Evolutionary conservation across 2,888 invertebrate genomes (phyloP), one percentile per base, ranked within the genome.

Genomic region (Scaptomyza parva): DNA sequence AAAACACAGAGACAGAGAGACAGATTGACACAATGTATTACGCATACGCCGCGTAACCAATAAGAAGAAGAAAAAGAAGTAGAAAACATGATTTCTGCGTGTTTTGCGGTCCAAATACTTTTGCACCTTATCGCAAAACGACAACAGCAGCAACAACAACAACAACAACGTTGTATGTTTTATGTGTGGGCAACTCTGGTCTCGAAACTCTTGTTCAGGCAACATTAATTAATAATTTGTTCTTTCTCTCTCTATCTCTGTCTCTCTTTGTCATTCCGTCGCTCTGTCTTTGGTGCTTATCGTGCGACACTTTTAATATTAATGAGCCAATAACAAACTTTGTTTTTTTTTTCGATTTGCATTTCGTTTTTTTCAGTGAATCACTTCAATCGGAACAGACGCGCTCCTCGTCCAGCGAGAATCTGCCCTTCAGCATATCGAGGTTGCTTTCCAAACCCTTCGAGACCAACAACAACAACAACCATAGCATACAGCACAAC

Each of bases 391-490:
- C 88, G 83, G 92, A 84, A 90, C 93, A 78, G 92, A 93, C 89
- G 89, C 92, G 91, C 90, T 92, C 78, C 87, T 92, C 92, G 55
- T 92, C 92, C 65, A 92, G 91, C 78, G 92, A 92, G 84, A 92
- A 92, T 90, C 88, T 96, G 78, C 95, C 96, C 61, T 96, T 96
- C 92, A 96, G 96, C 92, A 96, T 96, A 93, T 96, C 96, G 33
- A 94, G 96, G 87, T 93, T 96, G 85, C 92, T 96, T 88, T 95
- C 95, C n/a, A 95, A 95, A 91, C 95, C 95, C 75, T 95, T 95
- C 79, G 95, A 95, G 76, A 94, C 94, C 50, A 91, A 90, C 63
- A 90, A 90, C 73, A 88, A 89, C 66, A 74, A 71, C 60, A 64
- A 60, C 52, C 67, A 67, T 59, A 79, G 61, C 48, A 62, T 45